These are phyloP conservation scores for Alsophila aescularia DNA, from an alignment of 2,888 invertebrate species.

Conservation along the genomic window DNA sequence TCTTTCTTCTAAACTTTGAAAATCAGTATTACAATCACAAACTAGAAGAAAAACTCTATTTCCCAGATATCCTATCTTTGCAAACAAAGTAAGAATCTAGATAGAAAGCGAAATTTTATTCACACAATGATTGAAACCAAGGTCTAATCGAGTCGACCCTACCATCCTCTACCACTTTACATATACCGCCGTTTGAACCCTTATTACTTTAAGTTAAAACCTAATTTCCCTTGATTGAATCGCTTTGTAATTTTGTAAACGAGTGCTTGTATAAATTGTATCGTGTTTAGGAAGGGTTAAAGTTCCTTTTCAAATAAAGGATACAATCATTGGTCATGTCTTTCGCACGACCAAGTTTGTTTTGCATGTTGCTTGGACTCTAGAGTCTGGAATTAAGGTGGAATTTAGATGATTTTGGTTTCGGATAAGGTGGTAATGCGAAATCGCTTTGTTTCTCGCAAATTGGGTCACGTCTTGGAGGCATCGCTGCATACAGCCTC, in stretches of 20 bases:
- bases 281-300: constrained; percentile 28
- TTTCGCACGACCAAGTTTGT: constrained; percentile 18
- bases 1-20: not conserved
- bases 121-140: constrained; percentile 39
- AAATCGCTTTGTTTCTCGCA: constrained; percentile 71
- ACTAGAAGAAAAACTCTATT: constrained; percentile 13
- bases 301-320: constrained; percentile 26
- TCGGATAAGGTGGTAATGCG: constrained; percentile 39
- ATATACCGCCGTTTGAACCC: not conserved
- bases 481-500: constrained; percentile 57
- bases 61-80: constrained; percentile 22
- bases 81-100: constrained; percentile 36
- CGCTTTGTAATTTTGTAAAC: constrained; percentile 17
- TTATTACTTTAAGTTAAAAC: constrained; percentile 22
- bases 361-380: constrained; percentile 17
- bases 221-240: constrained; percentile 20
- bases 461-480: constrained; percentile 73
- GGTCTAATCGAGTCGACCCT: constrained; percentile 15
- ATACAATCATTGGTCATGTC: constrained; percentile 32
- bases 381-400: constrained; percentile 36
- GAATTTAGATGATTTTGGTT: constrained; percentile 11
- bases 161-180: not conserved
- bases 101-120: constrained; percentile 34
- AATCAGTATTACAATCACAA: not conserved
- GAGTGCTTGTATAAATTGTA: constrained; percentile 17